Conservation (phyloP, 2,888 invertebrate species). For the Uloborus plumipes region DNA sequence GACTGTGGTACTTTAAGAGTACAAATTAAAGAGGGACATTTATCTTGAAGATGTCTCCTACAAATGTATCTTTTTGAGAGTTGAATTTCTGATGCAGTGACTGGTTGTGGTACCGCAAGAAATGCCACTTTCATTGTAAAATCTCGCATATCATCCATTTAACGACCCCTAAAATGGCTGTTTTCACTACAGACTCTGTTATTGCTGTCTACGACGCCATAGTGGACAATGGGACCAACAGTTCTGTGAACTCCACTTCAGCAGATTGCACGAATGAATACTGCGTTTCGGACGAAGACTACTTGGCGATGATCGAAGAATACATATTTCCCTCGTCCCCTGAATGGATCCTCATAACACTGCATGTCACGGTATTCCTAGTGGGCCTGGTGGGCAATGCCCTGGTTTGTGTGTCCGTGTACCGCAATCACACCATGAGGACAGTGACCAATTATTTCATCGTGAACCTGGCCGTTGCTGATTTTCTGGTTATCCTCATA, state of each 20-base stretch:
- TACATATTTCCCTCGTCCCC: constrained; percentile 76
- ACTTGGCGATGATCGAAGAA: constrained; percentile 29
- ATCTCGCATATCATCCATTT: too few relatives aligned
- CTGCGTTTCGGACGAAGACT: constrained; percentile 40
- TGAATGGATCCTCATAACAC: constrained; percentile 84
- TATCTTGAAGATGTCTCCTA: too few relatives aligned
- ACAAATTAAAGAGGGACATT: too few relatives aligned
- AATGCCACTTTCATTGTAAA: too few relatives aligned
- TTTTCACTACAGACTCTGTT: neutral
- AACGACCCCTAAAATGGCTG: neutral
- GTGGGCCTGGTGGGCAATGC: constrained; percentile 88
- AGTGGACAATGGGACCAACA: neutral
- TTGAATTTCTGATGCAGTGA: too few relatives aligned
- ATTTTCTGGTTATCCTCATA: constrained; percentile 89
- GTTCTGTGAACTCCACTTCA: constrained; percentile 9
- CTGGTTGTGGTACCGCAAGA: too few relatives aligned
- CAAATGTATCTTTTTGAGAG: too few relatives aligned
- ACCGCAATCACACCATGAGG: constrained; percentile 88
- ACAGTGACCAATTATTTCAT: constrained; percentile 95
- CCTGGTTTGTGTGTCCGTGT: constrained; percentile 89
- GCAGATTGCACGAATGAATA: constrained; percentile 21
- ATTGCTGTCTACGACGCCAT: neutral
- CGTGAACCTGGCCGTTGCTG: constrained; percentile 84
- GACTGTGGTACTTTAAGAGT: too few relatives aligned
- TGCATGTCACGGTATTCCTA: constrained; percentile 83